These are phyloP conservation scores for Neoitamus cyanurus DNA, from an alignment of 2,888 invertebrate species.

Conservation along the genomic window DNA sequence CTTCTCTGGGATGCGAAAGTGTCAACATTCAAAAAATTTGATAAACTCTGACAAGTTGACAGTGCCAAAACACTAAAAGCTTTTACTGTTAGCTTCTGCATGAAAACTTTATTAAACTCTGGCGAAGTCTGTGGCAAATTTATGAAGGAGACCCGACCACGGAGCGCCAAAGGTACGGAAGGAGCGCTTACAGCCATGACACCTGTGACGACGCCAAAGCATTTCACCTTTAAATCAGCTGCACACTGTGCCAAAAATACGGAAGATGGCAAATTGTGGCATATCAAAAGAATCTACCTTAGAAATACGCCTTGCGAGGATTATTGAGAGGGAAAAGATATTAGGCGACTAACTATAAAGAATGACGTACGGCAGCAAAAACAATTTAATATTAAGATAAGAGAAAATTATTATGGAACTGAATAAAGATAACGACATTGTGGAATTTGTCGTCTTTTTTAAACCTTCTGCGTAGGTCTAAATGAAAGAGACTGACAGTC, in stretches of 20 bases:
- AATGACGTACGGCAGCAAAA: not conserved
- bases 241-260: not conserved
- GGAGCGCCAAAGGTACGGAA: not conserved
- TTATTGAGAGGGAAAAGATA: not conserved
- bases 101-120: constrained; percentile 47
- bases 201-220: constrained; percentile 30
- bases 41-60: constrained; percentile 47
- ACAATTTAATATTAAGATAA: not conserved
- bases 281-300: constrained; percentile 1
- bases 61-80: constrained; percentile 42
- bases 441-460: not conserved
- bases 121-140: constrained; percentile 26
- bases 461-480: not conserved
- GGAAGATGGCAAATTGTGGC: constrained; percentile 10
- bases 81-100: constrained; percentile 36
- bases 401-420: not conserved
- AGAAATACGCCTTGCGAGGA: not conserved
- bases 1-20: constrained; percentile 36
- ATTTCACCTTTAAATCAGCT: constrained; percentile 18
- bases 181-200: constrained; percentile 2
- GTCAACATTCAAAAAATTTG: constrained; percentile 44
- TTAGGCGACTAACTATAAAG: not conserved
- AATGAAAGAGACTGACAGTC: no score
- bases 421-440: not conserved
- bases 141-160: not conserved